Conservation (phyloP, 2,888 invertebrate species). For the Apodemia duryi region DNA sequence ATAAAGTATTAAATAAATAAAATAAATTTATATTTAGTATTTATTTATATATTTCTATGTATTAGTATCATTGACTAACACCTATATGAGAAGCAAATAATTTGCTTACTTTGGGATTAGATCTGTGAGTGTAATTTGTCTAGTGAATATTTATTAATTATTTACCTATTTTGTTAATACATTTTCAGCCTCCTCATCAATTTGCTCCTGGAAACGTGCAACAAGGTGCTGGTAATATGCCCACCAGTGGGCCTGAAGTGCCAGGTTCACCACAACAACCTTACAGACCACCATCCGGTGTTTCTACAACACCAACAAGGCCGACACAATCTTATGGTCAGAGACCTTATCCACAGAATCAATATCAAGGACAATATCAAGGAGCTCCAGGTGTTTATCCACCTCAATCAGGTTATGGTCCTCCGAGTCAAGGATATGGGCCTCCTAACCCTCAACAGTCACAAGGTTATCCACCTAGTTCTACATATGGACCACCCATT, state of each 20-base stretch:
- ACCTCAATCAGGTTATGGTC: slow-evolving; percentile 84
- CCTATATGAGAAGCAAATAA: too few species aligned
- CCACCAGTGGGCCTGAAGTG: slow-evolving; percentile 57
- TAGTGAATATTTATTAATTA: background rate
- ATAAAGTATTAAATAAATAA: too few species aligned
- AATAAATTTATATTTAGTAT: too few species aligned
- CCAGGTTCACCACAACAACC: slow-evolving; percentile 65
- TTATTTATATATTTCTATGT: too few species aligned
- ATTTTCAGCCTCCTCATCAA: slow-evolving; percentile 76
- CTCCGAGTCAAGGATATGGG: slow-evolving; percentile 82
- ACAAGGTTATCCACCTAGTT: slow-evolving; percentile 83
- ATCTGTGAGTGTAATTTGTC: too few species aligned
- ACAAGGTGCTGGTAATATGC: slow-evolving; percentile 59
- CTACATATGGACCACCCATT: slow-evolving; percentile 81
- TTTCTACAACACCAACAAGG: slow-evolving; percentile 76
- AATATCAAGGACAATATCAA: slow-evolving; percentile 81
- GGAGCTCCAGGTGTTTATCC: slow-evolving; percentile 80
- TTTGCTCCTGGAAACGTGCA: slow-evolving; percentile 73
- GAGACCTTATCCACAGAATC: slow-evolving; percentile 83
- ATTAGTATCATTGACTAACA: too few species aligned
- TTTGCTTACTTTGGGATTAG: too few species aligned
- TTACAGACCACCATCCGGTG: slow-evolving; percentile 73
- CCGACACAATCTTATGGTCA: slow-evolving; percentile 84
- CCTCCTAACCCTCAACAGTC: slow-evolving; percentile 82
- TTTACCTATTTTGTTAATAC: slow-evolving; percentile 9